Conservation (phyloP, 1,140 invertebrate genomes). For the Schlechtendalia chinensis region DNA sequence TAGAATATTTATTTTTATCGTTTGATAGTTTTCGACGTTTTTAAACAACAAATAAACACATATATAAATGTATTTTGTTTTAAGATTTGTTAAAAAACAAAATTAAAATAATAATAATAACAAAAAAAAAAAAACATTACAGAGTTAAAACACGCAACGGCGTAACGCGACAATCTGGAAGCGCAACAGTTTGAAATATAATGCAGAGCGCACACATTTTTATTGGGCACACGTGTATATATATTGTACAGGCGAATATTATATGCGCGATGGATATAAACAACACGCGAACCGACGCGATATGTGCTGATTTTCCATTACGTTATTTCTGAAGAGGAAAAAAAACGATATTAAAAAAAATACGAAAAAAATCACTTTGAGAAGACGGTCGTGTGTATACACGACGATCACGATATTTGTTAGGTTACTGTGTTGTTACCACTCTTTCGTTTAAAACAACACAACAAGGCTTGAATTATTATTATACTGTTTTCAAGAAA, state of each 20-base stretch:
- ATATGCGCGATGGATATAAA: not conserved
- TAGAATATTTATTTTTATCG: too few species aligned
- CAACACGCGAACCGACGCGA: not conserved
- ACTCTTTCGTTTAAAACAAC: slow-evolving; percentile 15
- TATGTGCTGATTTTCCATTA: not conserved
- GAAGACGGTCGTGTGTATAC: not conserved
- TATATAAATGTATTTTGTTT: not conserved
- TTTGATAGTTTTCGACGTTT: slow-evolving; percentile 1
- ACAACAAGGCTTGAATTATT: not conserved
- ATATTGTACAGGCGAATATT: too few species aligned
- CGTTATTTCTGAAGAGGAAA: not conserved
- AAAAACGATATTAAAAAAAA: too few species aligned
- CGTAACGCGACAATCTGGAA: not conserved
- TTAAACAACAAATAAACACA: slow-evolving; percentile 28
- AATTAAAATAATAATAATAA: too few species aligned
- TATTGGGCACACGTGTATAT: not conserved
- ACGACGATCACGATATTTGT: too few species aligned
- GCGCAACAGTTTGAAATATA: not conserved
- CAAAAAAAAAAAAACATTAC: not conserved
- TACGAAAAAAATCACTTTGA: not conserved
- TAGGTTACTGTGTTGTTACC: not conserved
- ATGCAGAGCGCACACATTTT: not conserved
- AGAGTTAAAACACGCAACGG: too few species aligned
- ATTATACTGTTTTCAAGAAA: too few species aligned
- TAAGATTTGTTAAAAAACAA: not conserved